phyloP scores from a whole-genome alignment of 2,888 invertebrate species.

The Agriopis aurantiaria region DNA sequence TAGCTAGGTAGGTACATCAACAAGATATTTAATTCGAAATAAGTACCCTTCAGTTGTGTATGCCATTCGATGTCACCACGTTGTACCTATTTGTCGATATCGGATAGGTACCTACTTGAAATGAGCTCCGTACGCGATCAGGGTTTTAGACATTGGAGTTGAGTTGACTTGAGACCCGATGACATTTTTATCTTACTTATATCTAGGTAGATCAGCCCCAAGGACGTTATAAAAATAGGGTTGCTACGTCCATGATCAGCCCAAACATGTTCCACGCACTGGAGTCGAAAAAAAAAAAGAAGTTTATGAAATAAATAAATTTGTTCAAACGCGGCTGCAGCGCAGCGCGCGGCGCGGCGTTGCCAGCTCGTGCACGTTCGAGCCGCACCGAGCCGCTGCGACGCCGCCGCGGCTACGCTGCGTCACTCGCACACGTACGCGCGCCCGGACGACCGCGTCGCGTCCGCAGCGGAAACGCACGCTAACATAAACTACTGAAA shows the following conservation, averaged over 20 bases:
- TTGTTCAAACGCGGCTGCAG: slow-evolving; percentile 40
- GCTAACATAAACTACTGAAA: not conserved
- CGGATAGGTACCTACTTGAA: too few relatives aligned
- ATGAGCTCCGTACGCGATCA: not conserved
- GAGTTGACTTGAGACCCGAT: too few relatives aligned
- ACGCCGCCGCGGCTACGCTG: slow-evolving; percentile 66
- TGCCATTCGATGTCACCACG: too few relatives aligned
- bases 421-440: slow-evolving; percentile 61
- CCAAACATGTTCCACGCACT: too few relatives aligned
- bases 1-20: too few relatives aligned
- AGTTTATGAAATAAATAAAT: slow-evolving; percentile 21
- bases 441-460: slow-evolving; percentile 55
- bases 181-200: not conserved
- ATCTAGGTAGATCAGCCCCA: too few relatives aligned
- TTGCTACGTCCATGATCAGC: too few relatives aligned
- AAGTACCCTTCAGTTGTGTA: too few relatives aligned
- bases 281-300: too few relatives aligned
- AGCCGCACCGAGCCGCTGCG: slow-evolving; percentile 60
- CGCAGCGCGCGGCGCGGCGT: slow-evolving; percentile 50
- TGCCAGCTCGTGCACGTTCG: slow-evolving; percentile 55
- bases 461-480: slow-evolving; percentile 49
- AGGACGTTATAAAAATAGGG: too few relatives aligned
- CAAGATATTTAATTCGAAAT: too few relatives aligned
- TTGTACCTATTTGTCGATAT: not conserved
- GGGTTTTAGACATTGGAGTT: too few relatives aligned